Evolutionary conservation across 2,888 invertebrate genomes (phyloP), one percentile per base, ranked within the genome.

Genomic region (Agapostemon virescens): DNA sequence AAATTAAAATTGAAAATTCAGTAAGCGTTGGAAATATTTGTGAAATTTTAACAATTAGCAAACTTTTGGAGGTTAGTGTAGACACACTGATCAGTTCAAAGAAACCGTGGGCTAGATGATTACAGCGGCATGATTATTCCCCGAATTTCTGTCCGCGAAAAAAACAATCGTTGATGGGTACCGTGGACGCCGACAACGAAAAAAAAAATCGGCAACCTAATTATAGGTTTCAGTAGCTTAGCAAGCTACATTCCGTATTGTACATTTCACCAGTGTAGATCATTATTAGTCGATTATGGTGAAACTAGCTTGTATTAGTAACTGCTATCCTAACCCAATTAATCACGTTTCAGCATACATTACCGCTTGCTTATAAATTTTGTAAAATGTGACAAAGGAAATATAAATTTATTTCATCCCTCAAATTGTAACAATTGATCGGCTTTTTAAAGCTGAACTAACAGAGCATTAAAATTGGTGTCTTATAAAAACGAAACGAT

Each of bases 201-300:
- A 63, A 52, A 33, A 70, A 17, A 63, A 76, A 74, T 11, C 40
- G 64, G 66, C 63, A 69, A 55, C 74, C 70, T 86, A 86, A 86
- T 86, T 85, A 82, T 69, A 36, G 80, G 81, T 82, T 86, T 69
- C 49, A 40, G 71, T 71, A 64, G 52, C 61, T 20, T 58, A 70
- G n/a, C 45, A 68, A 81, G 71, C 55, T 30, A 55, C 55, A 73
- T 74, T 67, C 49, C 30, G n/a, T 42, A 67, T 36, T 20, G 13
- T 64, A 70, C 42, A 76, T 70, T 71, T 74, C 61, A 30, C 3
- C 40, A 33, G n/a, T n/a, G 68, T 30, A 63, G 36, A 63, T 70
- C 66, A 78, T 81, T 64, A 71, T 82, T 82, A 78, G 72, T 85
- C 77, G 68, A 84, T 82, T 74, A 82, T 80, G 42, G 9, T 13